A percentile compares a stretch with the other conserved stretches of the same genome.
These are phyloP conservation scores for Panurus biarmicus DNA, from an alignment of 2,113 vertebrate species.

Conservation along the genomic window DNA sequence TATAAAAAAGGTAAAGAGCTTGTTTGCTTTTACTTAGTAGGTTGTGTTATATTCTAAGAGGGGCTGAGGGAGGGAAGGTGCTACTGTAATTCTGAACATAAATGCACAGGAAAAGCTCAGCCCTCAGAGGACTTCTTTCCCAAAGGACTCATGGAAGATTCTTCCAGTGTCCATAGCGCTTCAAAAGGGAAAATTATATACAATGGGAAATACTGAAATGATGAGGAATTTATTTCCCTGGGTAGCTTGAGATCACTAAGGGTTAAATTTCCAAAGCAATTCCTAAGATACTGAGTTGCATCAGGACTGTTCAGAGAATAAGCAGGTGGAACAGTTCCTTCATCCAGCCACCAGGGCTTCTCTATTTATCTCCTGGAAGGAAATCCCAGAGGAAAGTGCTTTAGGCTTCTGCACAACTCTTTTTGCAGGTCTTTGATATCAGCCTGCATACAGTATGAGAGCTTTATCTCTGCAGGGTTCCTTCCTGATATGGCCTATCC, in stretches of 20 bases:
- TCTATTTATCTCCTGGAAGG: not conserved
- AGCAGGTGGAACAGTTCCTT: not conserved
- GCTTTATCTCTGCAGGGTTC: not conserved
- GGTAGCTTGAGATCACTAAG: not conserved
- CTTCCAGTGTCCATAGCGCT: accelerated
- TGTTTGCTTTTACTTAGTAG: not conserved
- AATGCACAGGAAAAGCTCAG: not conserved
- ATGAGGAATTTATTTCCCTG: not conserved
- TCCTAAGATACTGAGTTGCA: not conserved
- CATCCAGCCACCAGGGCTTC: not conserved
- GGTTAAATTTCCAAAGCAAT: not conserved
- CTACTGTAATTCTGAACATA: not conserved
- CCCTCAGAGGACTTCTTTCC: not conserved
- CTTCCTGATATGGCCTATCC: not conserved
- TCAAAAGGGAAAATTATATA: not conserved
- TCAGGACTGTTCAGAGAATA: not conserved
- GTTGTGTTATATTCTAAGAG: not conserved
- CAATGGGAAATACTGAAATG: not conserved
- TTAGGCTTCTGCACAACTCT: not conserved
- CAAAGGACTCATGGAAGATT: not conserved
- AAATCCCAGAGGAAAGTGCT: not conserved
- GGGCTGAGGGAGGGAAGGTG: not conserved
- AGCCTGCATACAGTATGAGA: not conserved
- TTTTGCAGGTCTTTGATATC: not conserved
- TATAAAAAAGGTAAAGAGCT: not conserved